A percentile compares a stretch with the other conserved stretches of the same genome.
These are phyloP conservation scores for Synanthedon vespiformis DNA, from an alignment of 2,888 invertebrate genomes.

Conservation along the genomic window DNA sequence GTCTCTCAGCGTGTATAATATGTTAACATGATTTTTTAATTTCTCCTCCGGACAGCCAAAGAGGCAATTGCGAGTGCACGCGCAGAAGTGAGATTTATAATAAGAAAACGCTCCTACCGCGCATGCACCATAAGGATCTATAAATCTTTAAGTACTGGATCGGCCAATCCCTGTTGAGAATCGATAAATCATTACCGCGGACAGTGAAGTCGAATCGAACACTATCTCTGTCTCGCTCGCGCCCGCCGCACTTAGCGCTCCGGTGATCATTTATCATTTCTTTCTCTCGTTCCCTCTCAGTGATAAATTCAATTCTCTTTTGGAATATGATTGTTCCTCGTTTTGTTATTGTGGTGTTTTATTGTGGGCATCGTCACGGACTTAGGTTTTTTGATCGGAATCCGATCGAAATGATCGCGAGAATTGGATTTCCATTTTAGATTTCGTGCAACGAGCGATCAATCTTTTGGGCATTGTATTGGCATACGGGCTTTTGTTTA, in stretches of 20 bases:
- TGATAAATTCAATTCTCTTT: conserved; percentile 71
- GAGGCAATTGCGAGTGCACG: conserved; percentile 56
- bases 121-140: conserved; percentile 64
- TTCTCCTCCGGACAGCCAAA: conserved; percentile 49
- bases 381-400: conserved; percentile 62
- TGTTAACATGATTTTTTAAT: conserved; percentile 66
- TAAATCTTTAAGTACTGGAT: conserved; percentile 66
- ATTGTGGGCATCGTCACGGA: conserved; percentile 65
- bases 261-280: conserved; percentile 64
- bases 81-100: conserved; percentile 68
- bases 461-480: conserved; percentile 31
- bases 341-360: conserved; percentile 65
- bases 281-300: conserved; percentile 62
- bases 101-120: conserved; percentile 69
- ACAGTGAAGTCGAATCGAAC: conserved; percentile 53
- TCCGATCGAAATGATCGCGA: conserved; percentile 64
- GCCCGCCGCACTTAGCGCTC: conserved; percentile 30
- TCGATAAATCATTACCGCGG: conserved; percentile 65
- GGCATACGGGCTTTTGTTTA: not conserved
- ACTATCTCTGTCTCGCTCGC: conserved; percentile 43
- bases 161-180: conserved; percentile 70
- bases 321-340: conserved; percentile 66
- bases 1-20: conserved; percentile 38
- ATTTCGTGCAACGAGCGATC: conserved; percentile 52
- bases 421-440: conserved; percentile 67